A percentile compares a stretch with the other conserved stretches of the same genome.
Conservation (phyloP, 2,797 vertebrate genomes). For the Spinus olivaceus region DNA sequence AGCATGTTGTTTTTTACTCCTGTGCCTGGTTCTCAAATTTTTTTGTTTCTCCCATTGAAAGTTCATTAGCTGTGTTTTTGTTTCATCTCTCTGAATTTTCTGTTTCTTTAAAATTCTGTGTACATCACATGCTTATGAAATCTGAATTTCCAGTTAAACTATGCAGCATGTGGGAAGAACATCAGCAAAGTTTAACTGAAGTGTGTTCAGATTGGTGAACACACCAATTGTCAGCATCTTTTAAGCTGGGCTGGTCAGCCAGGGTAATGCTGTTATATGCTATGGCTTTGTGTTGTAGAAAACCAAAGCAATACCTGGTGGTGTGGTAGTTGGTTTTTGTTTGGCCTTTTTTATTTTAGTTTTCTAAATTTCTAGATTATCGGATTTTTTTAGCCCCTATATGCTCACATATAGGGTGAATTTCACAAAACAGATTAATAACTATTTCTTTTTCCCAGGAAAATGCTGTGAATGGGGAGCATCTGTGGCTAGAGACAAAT, state of each 20-base stretch:
- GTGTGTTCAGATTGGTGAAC: neutral
- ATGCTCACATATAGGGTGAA: neutral
- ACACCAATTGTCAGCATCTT: neutral
- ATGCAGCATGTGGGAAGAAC: neutral
- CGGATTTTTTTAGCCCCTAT: fast-evolving
- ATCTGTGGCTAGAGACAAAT: constrained; percentile 97
- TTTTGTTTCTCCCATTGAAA: neutral
- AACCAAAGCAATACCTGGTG: neutral
- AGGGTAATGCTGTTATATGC: neutral
- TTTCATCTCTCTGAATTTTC: neutral
- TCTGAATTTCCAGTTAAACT: neutral
- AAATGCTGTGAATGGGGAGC: constrained; percentile 93
- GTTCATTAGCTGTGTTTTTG: neutral
- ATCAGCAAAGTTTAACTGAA: neutral
- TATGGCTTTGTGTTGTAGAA: neutral
- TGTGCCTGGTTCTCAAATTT: neutral
- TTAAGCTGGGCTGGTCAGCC: neutral
- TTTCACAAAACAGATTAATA: neutral
- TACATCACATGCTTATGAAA: neutral
- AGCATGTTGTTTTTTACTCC: neutral
- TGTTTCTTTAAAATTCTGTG: neutral
- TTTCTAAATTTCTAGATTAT: neutral
- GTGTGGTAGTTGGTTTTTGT: neutral
- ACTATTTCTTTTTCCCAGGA: constrained; percentile 77
- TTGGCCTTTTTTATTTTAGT: neutral